phyloP scores from a whole-genome alignment of 1,140 invertebrate species.

The Caerostris darwini region DNA sequence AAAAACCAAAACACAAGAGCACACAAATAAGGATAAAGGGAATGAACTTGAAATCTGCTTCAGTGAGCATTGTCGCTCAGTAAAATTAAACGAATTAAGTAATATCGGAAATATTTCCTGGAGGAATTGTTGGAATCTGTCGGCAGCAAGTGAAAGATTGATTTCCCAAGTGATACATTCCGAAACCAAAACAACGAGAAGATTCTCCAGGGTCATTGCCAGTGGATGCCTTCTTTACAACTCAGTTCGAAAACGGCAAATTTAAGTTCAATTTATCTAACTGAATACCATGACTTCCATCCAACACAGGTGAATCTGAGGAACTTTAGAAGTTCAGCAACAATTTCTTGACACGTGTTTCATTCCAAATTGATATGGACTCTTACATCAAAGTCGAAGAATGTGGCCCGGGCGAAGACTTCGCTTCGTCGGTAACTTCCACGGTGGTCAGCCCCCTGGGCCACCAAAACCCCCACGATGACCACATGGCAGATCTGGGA shows the following conservation, averaged over 20 bases:
- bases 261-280: background rate
- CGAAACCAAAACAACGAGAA: too few species aligned
- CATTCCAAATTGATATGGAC: constrained; percentile 58
- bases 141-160: background rate
- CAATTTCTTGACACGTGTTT: constrained; percentile 54
- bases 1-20: background rate
- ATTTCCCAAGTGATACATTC: too few species aligned
- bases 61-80: background rate
- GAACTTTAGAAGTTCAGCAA: constrained; percentile 9
- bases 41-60: constrained; percentile 34
- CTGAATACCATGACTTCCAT: constrained; percentile 34
- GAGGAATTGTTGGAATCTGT: background rate
- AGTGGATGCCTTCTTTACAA: constrained; percentile 2
- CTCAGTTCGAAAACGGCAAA: constrained; percentile 6
- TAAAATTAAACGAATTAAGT: background rate
- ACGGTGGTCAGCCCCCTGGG: constrained; percentile 74
- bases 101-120: background rate
- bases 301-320: constrained; percentile 42
- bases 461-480: constrained; percentile 47
- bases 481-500: constrained; percentile 56
- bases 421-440: constrained; percentile 70
- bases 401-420: constrained; percentile 70
- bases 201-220: background rate
- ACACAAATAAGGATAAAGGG: background rate
- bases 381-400: constrained; percentile 76